Base-by-base conservation (phyloP, 2,888 invertebrate species). In the Dione vanillae region DNA sequence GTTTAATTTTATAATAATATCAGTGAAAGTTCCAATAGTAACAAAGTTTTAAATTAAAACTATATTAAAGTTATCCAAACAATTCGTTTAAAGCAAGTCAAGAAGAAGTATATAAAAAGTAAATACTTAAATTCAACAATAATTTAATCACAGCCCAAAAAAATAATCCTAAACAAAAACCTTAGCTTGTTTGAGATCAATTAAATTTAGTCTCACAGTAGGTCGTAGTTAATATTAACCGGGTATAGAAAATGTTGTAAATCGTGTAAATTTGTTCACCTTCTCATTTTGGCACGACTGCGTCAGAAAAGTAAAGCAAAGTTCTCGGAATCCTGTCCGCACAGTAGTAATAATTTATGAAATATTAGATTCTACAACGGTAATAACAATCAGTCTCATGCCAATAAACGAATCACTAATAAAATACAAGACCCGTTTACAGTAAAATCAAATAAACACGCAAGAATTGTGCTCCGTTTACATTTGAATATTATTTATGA, bases 331-430 rank as follows among this genome's bases (percentile, higher is more conserved):
- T 52, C 35, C 37, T n/a, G 56, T 40, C 11, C 14, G 37, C 47
- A 45, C 12, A 12, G 27, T 49, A 43, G 11, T 40, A 37, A 54
- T 62, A 51, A 56, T 37, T 20, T 47, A 54, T 41, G 27, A 67
- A 67, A 43, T 49, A 70, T 67, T 43, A 66, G 59, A 67, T 59
- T 68, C 47, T 70, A 69, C 56, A 72, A 67, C 43, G 67, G 58
- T 67, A 45, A 71, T 73, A 83, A 87, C 86, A 87, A 88, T 91
- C 91, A 92, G 92, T 91, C 91, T 91, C 88, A 86, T 89, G 87
- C 87, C 82, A 87, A 87, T 85, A 86, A 83, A 88, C 85, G 77
- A 80, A 77, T 71, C 71, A 76, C 69, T 56, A 82, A 83, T 83
- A 79, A 82, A 83, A 82, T 80, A 83, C 80, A 82, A 71, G 54